Evolutionary conservation across 2,113 vertebrate species (phyloP).

Genomic region (Corvus hawaiiensis): DNA sequence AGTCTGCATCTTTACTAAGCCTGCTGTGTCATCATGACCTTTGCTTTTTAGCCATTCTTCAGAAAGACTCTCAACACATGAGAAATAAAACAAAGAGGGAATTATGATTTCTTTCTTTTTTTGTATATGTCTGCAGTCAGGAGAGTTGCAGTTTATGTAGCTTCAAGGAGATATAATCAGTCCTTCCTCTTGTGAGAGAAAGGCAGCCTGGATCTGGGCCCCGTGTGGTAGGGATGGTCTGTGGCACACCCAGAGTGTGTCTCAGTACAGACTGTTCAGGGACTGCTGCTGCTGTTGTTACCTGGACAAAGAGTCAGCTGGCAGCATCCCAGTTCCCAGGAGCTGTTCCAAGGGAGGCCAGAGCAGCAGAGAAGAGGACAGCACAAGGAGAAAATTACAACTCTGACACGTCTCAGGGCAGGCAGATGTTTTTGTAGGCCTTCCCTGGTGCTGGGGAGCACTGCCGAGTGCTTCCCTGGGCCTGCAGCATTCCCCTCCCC

Average conservation of each 20-base stretch:
- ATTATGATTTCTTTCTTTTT: not conserved
- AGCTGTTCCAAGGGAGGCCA: not conserved
- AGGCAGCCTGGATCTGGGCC: not conserved
- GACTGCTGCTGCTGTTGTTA: not conserved
- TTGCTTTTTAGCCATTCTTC: too few species aligned
- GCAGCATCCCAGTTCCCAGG: not conserved
- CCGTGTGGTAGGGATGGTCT: not conserved
- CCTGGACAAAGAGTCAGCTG: not conserved
- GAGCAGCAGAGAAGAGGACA: not conserved
- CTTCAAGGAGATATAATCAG: not conserved
- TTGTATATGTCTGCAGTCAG: not conserved
- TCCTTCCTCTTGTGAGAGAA: not conserved
- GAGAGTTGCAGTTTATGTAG: not conserved
- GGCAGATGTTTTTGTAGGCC: not conserved
- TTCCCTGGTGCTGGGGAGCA: not conserved
- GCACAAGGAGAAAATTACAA: not conserved
- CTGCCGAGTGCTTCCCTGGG: not conserved
- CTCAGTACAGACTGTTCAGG: not conserved
- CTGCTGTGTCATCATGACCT: too few species aligned
- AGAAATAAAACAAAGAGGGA: not conserved
- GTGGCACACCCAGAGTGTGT: not conserved
- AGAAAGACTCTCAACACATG: too few species aligned
- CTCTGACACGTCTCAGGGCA: fast-evolving
- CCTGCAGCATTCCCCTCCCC: not conserved
- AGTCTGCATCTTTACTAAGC: too few species aligned